These are phyloP conservation scores for Hyles vespertilio DNA, from an alignment of 1,140 invertebrate genomes.

Conservation along the genomic window DNA sequence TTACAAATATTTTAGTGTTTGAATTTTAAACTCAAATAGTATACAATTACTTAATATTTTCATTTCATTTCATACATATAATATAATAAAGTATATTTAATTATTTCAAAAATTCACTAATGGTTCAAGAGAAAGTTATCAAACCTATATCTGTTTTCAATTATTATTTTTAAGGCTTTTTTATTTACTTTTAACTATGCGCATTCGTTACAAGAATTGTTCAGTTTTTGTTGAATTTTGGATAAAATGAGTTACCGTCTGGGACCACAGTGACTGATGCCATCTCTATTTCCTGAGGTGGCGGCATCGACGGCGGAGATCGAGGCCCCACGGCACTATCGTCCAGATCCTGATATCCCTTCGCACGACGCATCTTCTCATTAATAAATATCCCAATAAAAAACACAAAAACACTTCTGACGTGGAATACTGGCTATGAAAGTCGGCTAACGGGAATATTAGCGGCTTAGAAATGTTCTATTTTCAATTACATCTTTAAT, in stretches of 20 bases:
- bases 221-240: background rate
- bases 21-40: too few species aligned
- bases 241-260: constrained; percentile 79
- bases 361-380: constrained; percentile 55
- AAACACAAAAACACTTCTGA: constrained; percentile 31
- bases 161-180: too few species aligned
- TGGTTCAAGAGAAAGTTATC: too few species aligned
- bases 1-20: too few species aligned
- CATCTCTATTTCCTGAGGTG: constrained; percentile 83
- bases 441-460: constrained; percentile 44
- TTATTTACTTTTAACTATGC: too few species aligned
- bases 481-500: background rate
- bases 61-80: too few species aligned
- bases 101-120: too few species aligned
- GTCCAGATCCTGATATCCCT: constrained; percentile 72
- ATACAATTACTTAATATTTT: too few species aligned
- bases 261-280: constrained; percentile 88
- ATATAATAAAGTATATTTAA: too few species aligned
- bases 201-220: background rate
- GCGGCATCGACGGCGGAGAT: constrained; percentile 51
- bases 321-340: constrained; percentile 51
- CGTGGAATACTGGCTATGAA: constrained; percentile 36
- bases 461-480: constrained; percentile 9
- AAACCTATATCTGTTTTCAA: too few species aligned
- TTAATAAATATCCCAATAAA: constrained; percentile 9